Percentiles rank a stretch among this genome's conserved stretches.
Evolutionary conservation across 1,140 invertebrate genomes (phyloP).

Genomic region (Drosophila nikananu): DNA sequence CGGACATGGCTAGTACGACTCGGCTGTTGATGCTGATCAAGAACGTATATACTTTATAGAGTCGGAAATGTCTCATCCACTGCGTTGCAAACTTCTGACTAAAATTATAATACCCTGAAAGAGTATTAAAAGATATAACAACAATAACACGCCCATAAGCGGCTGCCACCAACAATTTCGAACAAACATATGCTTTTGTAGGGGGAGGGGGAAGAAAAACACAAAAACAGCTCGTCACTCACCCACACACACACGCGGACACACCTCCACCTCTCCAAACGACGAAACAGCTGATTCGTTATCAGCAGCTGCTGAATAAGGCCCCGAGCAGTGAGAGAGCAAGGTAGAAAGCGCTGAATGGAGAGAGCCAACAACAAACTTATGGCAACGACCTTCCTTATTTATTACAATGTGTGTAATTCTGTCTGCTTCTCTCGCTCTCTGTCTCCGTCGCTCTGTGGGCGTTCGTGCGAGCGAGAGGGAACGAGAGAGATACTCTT

Average conservation of each 20-base stretch:
- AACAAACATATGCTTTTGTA: constrained; percentile 67
- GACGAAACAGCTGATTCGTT: constrained; percentile 76
- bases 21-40: too few relatives aligned
- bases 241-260: constrained; percentile 9
- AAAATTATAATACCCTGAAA: too few relatives aligned
- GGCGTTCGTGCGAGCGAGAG: constrained; percentile 46
- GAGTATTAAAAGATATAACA: neutral
- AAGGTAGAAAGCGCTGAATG: constrained; percentile 10
- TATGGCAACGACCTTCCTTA: constrained; percentile 85
- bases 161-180: constrained; percentile 12
- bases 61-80: too few relatives aligned
- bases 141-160: neutral
- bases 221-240: constrained; percentile 36
- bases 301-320: constrained; percentile 71
- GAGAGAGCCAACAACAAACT: constrained; percentile 35
- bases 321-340: constrained; percentile 23
- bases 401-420: constrained; percentile 83
- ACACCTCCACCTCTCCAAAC: constrained; percentile 20
- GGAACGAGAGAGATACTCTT: constrained; percentile 9
- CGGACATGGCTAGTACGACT: too few relatives aligned
- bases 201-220: constrained; percentile 10
- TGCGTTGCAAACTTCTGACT: too few relatives aligned
- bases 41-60: too few relatives aligned
- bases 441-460: constrained; percentile 29
- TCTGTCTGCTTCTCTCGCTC: constrained; percentile 34